Evolutionary conservation across 2,888 invertebrate species (phyloP), one percentile per base, ranked within the genome.

Genomic region (Drosophila dives): DNA sequence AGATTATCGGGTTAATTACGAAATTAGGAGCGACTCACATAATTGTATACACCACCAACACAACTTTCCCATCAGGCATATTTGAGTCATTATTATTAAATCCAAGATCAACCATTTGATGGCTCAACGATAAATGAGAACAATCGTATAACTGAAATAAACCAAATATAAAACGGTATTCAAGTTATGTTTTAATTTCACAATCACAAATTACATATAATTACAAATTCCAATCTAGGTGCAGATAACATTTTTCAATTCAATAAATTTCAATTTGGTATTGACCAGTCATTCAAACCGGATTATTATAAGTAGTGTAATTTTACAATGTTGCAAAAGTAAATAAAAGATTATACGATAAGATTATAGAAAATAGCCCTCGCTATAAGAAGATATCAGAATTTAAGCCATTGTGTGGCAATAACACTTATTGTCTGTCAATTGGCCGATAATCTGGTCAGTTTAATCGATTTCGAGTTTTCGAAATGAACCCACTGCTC

Each of bases 401-500:
- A 36, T 49, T 26, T 50, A 17, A 62, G 50, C 8, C 20, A 36
- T 34, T 45, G 49, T 40, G 54, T n/a, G 23, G 49, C 48, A 38
- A 56, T 66, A 73, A 72, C 64, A 38, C 61, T 61, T 55, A 64
- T 49, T 62, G 55, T 76, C 68, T 55, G 15, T 45, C 40, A 33
- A 50, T 26, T 26, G 17, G 33, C 11, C 11, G 42, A 38, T 63
- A 56, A 65, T 55, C 32, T 34, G 33, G 15, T n/a, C 26, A 40
- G 11, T 12, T 26, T 69, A 93, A 89, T 93, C 93, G 54, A 93
- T 86, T 65, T 92, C 90, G 66, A 93, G 72, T 82, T 91, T 90
- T 11, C 92, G 85, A 72, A 93, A 93, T 5, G 93, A 92, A 10
- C 93, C 93, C 36, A 91, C 91, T 17, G 90, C 84, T 2, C 93